Percentiles rank a stretch among this genome's conserved stretches.
Evolutionary conservation across 2,113 vertebrate genomes (phyloP).

Genomic region (Neodon shergylaensis): DNA sequence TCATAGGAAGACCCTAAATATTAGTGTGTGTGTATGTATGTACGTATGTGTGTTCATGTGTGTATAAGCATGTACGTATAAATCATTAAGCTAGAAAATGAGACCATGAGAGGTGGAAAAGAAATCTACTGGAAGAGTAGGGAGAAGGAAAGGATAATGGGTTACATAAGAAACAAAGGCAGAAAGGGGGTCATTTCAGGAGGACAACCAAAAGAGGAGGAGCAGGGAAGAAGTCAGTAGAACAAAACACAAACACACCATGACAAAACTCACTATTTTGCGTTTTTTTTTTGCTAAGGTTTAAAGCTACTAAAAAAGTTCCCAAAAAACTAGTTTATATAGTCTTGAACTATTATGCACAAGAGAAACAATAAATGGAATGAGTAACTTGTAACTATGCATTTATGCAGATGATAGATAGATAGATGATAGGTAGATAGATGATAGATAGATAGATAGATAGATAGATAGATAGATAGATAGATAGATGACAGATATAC

Average conservation of each 20-base stretch:
- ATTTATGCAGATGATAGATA: background rate
- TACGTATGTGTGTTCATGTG: too few species aligned
- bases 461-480: background rate
- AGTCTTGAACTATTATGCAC: background rate
- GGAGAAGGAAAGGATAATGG: background rate
- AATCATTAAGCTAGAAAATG: background rate
- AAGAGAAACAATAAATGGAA: background rate
- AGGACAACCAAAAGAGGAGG: background rate
- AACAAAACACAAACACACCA: background rate
- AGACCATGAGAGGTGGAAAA: too few species aligned
- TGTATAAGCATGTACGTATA: background rate
- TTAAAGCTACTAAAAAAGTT: background rate
- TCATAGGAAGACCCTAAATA: background rate
- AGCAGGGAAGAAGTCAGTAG: background rate
- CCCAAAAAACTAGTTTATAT: background rate
- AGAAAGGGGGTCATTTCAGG: background rate
- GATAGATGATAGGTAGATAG: background rate
- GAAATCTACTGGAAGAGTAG: too few species aligned
- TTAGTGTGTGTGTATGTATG: background rate
- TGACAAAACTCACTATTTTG: background rate
- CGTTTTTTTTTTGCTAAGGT: background rate
- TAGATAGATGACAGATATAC: background rate
- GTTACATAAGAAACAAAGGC: background rate
- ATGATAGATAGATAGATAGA: background rate
- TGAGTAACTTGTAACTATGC: background rate